Evolutionary conservation across 2,113 vertebrate genomes (phyloP), one percentile per base, ranked within the genome.

Genomic region (Rhodinocichla rosea): DNA sequence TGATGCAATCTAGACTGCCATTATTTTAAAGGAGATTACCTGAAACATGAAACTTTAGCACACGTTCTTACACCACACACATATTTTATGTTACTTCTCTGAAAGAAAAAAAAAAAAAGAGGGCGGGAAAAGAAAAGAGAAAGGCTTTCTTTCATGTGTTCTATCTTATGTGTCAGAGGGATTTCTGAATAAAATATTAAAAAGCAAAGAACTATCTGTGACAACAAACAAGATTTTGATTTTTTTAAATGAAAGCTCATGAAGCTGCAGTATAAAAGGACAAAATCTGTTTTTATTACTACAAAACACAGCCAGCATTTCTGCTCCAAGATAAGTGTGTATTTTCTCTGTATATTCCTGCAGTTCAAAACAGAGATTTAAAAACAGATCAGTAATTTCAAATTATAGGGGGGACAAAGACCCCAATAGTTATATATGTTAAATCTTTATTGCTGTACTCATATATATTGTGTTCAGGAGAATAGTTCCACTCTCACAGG

Each of bases 1-100:
- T 97, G 87, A 94, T 95, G 94, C 94, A 83, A 94, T 96, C 94
- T 89, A 70, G 69, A 42, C 94, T 91, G 88, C 94, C 92, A 96
- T 96, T 97, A 94, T 94, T 97, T 96, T 94, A 95, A 96, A 92
- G 91, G 94, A 95, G 97, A 98, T 97, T 97, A 98, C 97, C 96
- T 97, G 98, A 98, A 98, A 98, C 82, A 95, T 92, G 97, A 98
- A 95, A 98, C 97, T 96, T 65, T 92, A 91, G 94, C 92, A 70
- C 55, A 90, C 82, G 56, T 89, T 87, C 95, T 87, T 95, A 82
- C 79, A 77, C 87, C 69, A 32, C 86, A 89, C 83, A 92, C 83
- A 65, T 62, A 85, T 73, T 93, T 90, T 63, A 84, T 59, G 86
- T 56, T 83, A 80, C 23, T 94, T 50, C 40, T 62, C 39, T 35